Percentiles rank a stretch among this genome's conserved stretches.
These are phyloP conservation scores for Thunnus thynnus DNA, from an alignment of 2,113 vertebrate genomes.

Conservation along the genomic window DNA sequence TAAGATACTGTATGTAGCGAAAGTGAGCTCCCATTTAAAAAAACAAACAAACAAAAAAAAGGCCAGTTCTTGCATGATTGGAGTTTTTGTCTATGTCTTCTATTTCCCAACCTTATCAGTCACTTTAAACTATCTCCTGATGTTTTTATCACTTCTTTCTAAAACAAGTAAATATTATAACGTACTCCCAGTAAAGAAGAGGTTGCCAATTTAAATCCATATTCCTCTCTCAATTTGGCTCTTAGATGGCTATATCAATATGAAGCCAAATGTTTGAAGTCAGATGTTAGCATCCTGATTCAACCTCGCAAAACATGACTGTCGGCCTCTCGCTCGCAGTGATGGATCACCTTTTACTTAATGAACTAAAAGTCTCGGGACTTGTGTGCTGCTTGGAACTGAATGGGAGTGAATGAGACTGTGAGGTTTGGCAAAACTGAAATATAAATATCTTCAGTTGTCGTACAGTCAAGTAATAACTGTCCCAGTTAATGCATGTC, in stretches of 20 bases:
- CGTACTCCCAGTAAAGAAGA: neutral
- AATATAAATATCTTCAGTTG: slow-evolving; percentile 38
- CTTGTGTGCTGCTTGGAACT: slow-evolving; percentile 56
- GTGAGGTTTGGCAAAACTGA: slow-evolving; percentile 42
- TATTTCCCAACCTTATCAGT: neutral
- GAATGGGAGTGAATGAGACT: slow-evolving; percentile 68
- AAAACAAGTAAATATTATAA: neutral
- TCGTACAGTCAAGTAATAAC: slow-evolving; percentile 24
- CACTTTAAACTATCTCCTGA: neutral
- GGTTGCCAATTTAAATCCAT: neutral
- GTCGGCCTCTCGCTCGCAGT: neutral
- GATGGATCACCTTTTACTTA: neutral
- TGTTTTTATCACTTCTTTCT: neutral
- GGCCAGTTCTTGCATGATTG: slow-evolving; percentile 30
- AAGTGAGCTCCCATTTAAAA: neutral
- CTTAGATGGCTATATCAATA: neutral
- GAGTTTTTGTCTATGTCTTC: slow-evolving; percentile 30
- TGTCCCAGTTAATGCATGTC: neutral
- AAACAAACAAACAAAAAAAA: neutral
- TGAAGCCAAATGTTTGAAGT: neutral
- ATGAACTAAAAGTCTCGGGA: slow-evolving; percentile 31
- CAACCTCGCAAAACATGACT: neutral
- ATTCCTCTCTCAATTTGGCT: neutral
- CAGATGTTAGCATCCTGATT: neutral
- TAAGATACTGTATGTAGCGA: neutral